A percentile compares a stretch with the other conserved stretches of the same genome.
Evolutionary conservation across 2,797 vertebrate genomes (phyloP).

Genomic region (Coracias cyanogaster): DNA sequence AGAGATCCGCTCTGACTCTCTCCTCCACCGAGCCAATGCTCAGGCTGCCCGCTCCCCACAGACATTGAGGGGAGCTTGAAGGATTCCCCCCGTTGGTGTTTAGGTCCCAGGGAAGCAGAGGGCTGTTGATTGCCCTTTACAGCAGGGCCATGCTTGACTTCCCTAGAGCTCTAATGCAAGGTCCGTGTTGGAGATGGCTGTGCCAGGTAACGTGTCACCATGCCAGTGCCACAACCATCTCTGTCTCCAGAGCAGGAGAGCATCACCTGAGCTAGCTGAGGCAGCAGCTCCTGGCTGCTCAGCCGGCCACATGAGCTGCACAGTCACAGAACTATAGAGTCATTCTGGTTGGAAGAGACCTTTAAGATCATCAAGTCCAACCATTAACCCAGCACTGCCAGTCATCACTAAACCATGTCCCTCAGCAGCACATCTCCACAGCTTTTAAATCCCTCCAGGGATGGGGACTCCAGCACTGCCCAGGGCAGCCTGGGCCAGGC

Average conservation of each 20-base stretch:
- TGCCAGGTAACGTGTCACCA: not conserved
- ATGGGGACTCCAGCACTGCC: not conserved
- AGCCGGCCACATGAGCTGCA: not conserved
- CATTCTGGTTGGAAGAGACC: not conserved
- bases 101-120: not conserved
- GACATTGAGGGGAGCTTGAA: not conserved
- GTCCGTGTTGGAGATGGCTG: rapidly evolving
- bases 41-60: rapidly evolving
- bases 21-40: not conserved
- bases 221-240: not conserved
- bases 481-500: not conserved
- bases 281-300: not conserved
- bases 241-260: not conserved
- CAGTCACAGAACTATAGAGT: not conserved
- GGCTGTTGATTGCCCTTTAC: rapidly evolving
- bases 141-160: rapidly evolving
- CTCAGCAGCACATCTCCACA: not conserved
- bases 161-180: rapidly evolving
- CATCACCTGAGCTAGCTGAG: not conserved
- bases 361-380: not conserved
- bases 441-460: not conserved
- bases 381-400: not conserved
- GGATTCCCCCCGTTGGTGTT: not conserved
- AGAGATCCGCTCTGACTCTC: not conserved
- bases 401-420: not conserved